Percentiles rank a stretch among this genome's conserved stretches.
phyloP scores from a whole-genome alignment of 2,888 invertebrate species.

The Cetonia aurata region DNA sequence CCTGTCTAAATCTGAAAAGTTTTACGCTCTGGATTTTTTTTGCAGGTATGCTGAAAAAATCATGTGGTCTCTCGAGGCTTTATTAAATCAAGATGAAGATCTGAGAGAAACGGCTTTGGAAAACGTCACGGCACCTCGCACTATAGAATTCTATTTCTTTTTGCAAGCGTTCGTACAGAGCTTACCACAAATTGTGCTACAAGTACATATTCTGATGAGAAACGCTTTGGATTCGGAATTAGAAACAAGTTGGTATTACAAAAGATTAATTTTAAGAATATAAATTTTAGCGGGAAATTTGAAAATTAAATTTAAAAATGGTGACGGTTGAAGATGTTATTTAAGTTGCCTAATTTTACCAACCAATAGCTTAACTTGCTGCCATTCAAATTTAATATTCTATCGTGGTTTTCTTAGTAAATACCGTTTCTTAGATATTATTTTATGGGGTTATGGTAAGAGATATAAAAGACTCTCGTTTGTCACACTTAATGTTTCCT shows the following conservation, averaged over 20 bases:
- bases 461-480: no score
- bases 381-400: no score
- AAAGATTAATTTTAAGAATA: constrained; percentile 5
- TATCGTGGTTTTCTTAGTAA: no score
- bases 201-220: constrained; percentile 74
- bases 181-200: constrained; percentile 79
- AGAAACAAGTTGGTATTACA: constrained; percentile 74
- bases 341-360: no score
- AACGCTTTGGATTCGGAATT: constrained; percentile 70
- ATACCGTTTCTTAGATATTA: no score
- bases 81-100: constrained; percentile 72
- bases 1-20: no score
- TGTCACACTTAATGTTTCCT: no score
- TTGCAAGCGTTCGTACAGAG: constrained; percentile 84
- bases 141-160: constrained; percentile 82
- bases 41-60: constrained; percentile 78
- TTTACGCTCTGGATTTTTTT: constrained; percentile 7
- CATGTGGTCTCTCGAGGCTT: constrained; percentile 82
- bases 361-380: no score
- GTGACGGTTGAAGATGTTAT: no score
- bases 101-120: constrained; percentile 73
- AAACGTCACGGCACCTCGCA: constrained; percentile 74
- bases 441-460: no score
- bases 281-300: no score
- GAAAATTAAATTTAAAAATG: no score